Percentiles rank a stretch among this genome's conserved stretches.
These are phyloP conservation scores for Falco peregrinus DNA, from an alignment of 2,797 vertebrate species.

Conservation along the genomic window DNA sequence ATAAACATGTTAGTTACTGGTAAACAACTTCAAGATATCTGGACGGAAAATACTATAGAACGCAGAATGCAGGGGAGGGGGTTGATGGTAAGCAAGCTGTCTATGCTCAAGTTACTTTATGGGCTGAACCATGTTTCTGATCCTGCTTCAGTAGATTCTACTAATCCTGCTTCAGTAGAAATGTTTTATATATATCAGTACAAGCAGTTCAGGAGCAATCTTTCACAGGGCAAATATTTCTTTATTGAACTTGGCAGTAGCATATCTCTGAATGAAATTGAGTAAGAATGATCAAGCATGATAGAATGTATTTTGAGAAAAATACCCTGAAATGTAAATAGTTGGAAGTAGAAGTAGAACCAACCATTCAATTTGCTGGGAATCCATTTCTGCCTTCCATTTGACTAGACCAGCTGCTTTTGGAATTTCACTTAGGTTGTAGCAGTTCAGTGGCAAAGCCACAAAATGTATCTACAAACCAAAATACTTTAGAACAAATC, in stretches of 20 bases:
- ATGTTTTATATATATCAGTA: not conserved
- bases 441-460: not conserved
- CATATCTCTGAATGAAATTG: not conserved
- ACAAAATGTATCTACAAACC: not conserved
- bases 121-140: not conserved
- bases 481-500: constrained; percentile 17
- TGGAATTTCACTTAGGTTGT: not conserved
- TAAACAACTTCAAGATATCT: not conserved
- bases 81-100: not conserved
- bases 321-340: not conserved
- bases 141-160: too few species aligned
- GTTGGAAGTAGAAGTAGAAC: not conserved
- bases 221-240: not conserved
- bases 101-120: not conserved
- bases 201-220: not conserved
- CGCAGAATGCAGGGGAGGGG: rapidly evolving
- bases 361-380: not conserved
- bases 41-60: not conserved
- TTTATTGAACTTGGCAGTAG: not conserved
- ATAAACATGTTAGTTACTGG: not conserved
- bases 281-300: not conserved
- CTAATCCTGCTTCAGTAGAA: not conserved
- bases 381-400: not conserved
- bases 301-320: not conserved
- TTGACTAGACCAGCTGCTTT: not conserved